phyloP scores from a whole-genome alignment of 2,113 vertebrate species.

The Pseudonaja textilis region DNA sequence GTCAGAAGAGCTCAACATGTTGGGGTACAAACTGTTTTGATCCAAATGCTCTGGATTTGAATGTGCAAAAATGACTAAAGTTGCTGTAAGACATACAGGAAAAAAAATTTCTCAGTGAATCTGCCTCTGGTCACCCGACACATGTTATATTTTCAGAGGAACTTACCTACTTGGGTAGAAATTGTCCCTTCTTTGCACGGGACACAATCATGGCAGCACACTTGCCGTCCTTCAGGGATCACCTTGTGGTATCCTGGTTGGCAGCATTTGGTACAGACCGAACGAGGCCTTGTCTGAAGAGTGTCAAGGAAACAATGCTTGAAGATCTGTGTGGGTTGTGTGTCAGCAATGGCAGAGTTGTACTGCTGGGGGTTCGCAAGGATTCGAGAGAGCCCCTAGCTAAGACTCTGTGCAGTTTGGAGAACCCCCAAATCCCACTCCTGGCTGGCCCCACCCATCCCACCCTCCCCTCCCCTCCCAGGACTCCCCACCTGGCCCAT shows the following conservation, averaged over 20 bases:
- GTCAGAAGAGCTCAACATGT: background rate
- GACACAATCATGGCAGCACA: constrained; percentile 8
- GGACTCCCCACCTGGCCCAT: no score
- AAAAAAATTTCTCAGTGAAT: background rate
- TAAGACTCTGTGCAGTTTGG: no score
- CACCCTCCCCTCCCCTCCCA: no score
- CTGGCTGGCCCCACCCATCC: no score
- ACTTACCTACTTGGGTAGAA: background rate
- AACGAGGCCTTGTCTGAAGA: background rate
- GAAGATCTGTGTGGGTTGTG: no score
- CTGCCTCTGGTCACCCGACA: background rate
- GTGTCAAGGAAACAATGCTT: background rate
- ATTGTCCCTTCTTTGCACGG: background rate
- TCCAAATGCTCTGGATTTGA: background rate
- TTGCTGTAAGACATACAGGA: background rate
- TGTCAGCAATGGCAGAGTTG: background rate
- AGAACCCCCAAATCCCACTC: no score
- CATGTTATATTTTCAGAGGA: background rate
- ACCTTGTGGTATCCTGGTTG: background rate
- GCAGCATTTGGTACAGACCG: background rate
- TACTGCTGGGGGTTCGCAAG: no score
- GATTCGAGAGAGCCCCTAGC: no score
- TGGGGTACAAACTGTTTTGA: background rate
- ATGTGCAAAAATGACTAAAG: background rate
- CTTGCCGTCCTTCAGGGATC: background rate